Evolutionary conservation across 37 sponge, comb jelly and placozoan genomes (phyloP), one percentile per base, ranked within the genome.

Genomic region (Lycopodina hypogea): DNA sequence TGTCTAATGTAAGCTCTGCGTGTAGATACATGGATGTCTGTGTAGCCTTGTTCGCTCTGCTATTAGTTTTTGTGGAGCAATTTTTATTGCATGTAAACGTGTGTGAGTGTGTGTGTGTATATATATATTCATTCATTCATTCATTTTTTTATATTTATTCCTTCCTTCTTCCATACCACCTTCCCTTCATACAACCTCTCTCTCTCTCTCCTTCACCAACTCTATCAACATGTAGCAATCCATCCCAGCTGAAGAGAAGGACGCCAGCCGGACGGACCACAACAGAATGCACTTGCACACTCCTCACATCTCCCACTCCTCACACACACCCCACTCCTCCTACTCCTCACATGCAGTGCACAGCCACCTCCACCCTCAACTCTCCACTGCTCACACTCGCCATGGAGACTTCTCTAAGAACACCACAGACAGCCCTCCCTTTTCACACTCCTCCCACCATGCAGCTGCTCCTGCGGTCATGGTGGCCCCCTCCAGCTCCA

Each of bases 371-470:
- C 26, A 65, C 35, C 17, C 34, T 4, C 71, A 45, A n/a, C 28
- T 45, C 23, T 30, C 68, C 4, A 36, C 68, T 15, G 8, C 71
- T 29, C 45, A 51, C n/a, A 21, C 48, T 17, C 30, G 71, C 26
- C 37, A 2, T 71, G 71, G 71, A 22, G 71, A 48, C 3, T 35
- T 71, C 6, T 71, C 71, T 42, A n/a, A 56, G 7, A 64, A 3
- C 35, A 65, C 78, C 66, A 77, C 64, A 24, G 66, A 77, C 51
- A 77, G 78, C 24, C 77, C 78, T 14, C 64, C 76, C 33, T 58
- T 58, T 19, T 41, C 74, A 51, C 60, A 59, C 21, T 6, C 59
- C 18, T 58, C 59, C 3, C 33, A 37, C 7, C 41, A 37, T 39
- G 24, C 42, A 24, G 19, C 11, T 18, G 28, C 3, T 40, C 8